Base-by-base conservation (phyloP, 2,113 vertebrate genomes). In the Stercorarius parasiticus region DNA sequence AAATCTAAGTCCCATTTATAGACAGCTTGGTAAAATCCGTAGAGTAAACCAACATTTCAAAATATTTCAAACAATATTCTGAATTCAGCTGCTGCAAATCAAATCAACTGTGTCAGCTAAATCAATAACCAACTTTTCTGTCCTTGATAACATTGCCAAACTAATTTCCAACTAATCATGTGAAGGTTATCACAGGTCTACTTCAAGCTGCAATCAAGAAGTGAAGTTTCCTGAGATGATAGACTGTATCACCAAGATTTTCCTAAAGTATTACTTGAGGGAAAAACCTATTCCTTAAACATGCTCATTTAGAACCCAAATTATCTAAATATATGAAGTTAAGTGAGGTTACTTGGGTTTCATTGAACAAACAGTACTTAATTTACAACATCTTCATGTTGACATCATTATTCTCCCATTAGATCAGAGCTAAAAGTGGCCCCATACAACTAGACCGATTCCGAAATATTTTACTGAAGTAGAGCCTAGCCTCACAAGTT, bases 301-400 rank as follows among this genome's bases (percentile, higher is more conserved):
- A 34, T 36, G 4, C 4, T 73, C 3, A 23, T 86, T 72, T 47
- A 47, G 21, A 86, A 65, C 6, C 5, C 4, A 25, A 11, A 62
- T 53, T 52, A 53, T 73, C 4, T 49, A 78, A 56, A 11, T 40
- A 2, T 10, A 20, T 43, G 36, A 36, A 80, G 8, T 56, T 50
- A 21, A 19, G 6, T 53, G 23, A 73, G 13, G 34, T 64, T 89
- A 73, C 10, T 11, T 77, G 58, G 9, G 8, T 72, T 95, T 91
- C 23, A 13, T 6, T 77, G 2, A 72, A 43, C 4, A 67, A 64
- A 47, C 0, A 2, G 8, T 20, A 56, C 7, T 7, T 29, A 5
- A 55, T 88, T 86, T 42, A 42, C 13, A 72, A 21, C 8, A 50
- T 42, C 17, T 71, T 85, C 9, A 14, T 29, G 2, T 47, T 80